phyloP scores from a whole-genome alignment of 1,140 invertebrate species.

The Cotesia chilonis region DNA sequence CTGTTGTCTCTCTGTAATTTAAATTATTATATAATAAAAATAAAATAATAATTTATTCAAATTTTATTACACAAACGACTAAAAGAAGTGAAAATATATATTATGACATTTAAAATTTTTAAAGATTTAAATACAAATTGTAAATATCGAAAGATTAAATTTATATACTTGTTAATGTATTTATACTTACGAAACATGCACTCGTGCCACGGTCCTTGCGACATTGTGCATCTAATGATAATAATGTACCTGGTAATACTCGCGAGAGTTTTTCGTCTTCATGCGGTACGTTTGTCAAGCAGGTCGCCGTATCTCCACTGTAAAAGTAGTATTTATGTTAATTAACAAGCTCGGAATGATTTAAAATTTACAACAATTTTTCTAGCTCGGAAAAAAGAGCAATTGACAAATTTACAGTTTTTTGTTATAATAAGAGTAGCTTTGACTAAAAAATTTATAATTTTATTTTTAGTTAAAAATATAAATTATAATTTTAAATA shows the following conservation, averaged over 20 bases:
- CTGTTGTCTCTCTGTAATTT: slow-evolving; percentile 86
- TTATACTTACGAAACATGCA: slow-evolving; percentile 79
- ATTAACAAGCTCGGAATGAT: neutral
- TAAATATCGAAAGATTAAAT: neutral
- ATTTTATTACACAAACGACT: neutral
- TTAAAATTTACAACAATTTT: too few species aligned
- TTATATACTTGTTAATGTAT: slow-evolving; percentile 39
- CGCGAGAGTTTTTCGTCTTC: slow-evolving; percentile 89
- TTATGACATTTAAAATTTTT: neutral
- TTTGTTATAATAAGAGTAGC: too few species aligned
- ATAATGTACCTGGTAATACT: slow-evolving; percentile 87
- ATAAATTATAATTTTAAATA: too few species aligned
- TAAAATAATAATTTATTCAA: too few species aligned
- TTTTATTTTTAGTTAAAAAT: too few species aligned
- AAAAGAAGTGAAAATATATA: neutral
- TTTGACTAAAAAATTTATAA: too few species aligned
- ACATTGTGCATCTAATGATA: slow-evolving; percentile 92
- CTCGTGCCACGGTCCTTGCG: slow-evolving; percentile 91
- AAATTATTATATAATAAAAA: slow-evolving; percentile 7
- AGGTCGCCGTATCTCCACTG: slow-evolving; percentile 93
- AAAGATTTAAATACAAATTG: neutral
- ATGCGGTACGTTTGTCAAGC: slow-evolving; percentile 92
- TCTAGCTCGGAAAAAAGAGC: too few species aligned
- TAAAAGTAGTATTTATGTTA: slow-evolving; percentile 44
- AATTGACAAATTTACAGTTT: too few species aligned